Base-by-base conservation (phyloP, 1,140 invertebrate genomes). In the Saccostrea cuccullata region DNA sequence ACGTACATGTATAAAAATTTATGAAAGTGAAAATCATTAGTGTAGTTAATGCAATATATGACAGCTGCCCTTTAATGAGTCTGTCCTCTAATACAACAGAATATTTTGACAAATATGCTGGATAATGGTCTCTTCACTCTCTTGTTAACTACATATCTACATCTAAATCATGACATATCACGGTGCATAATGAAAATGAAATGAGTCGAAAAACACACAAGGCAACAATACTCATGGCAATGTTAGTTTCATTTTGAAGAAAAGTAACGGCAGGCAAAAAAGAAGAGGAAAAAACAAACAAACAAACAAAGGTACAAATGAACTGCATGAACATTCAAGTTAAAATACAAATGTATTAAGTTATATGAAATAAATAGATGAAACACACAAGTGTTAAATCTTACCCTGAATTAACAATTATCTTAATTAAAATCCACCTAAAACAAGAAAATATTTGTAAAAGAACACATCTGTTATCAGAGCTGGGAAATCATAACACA, bases 351-450 rank as follows among this genome's bases (percentile, higher is more conserved):
- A n/a, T n/a, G n/a, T n/a, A 67, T 36, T 36, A 36, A 36, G 23
- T 20, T 67, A 5, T 20, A 8, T 23, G 23, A 67, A 67, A 64
- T 20, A 67, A 67, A 23, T 20, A 67, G 23, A 67, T 47, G 17
- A 67, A 9, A 67, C 60, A 67, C 60, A 77, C 12, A 77, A 77
- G 70, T 36, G 70, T 77, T 13, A 36, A 77, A 30, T 77, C 70
- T 77, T 77, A 77, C 70, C 70, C 70, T 30, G 70, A 30, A 12
- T 4, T 36, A 77, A 77, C 26, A 15, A 77, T 77, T 36, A 77
- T 30, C 15, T 30, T 36, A 77, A 30, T 77, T 77, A 77, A 77
- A 77, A 77, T 77, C 70, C 70, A 77, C 30, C 70, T 77, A 77
- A 36, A 77, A 77, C 70, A 77, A 77, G 26, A 64, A 77, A 77